These are phyloP conservation scores for Tenualosa thibaudeaui DNA, from an alignment of 2,797 vertebrate genomes.

Conservation along the genomic window DNA sequence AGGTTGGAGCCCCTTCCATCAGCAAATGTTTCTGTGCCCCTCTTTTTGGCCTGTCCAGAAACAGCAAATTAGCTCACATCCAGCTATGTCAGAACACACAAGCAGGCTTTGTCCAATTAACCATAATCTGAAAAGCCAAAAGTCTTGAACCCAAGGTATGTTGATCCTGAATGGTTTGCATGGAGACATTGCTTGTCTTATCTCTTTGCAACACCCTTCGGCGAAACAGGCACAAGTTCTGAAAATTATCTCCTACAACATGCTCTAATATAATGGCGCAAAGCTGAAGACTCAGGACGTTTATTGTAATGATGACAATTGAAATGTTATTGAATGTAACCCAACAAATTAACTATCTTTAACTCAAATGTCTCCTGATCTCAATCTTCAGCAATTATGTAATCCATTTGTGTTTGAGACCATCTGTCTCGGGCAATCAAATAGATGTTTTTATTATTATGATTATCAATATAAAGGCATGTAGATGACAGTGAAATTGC, in stretches of 20 bases:
- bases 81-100: background rate
- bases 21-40: slow-evolving; percentile 31
- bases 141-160: background rate
- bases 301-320: background rate
- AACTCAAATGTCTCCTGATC: background rate
- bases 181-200: slow-evolving; percentile 7
- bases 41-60: slow-evolving; percentile 47
- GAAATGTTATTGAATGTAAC: background rate
- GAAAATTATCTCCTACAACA: background rate
- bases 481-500: too few species aligned
- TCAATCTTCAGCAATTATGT: background rate
- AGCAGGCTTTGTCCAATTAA: background rate
- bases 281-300: background rate
- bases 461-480: background rate
- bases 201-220: slow-evolving; percentile 7
- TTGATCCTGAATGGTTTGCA: background rate
- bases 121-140: background rate
- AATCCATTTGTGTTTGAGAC: background rate
- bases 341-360: background rate
- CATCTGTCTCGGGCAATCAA: background rate
- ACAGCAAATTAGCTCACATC: slow-evolving; percentile 16
- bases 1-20: slow-evolving; percentile 49
- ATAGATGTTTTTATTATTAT: background rate
- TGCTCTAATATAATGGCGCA: background rate
- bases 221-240: background rate